These are phyloP conservation scores for Varroa destructor DNA, from an alignment of 1,140 invertebrate genomes.

Conservation along the genomic window DNA sequence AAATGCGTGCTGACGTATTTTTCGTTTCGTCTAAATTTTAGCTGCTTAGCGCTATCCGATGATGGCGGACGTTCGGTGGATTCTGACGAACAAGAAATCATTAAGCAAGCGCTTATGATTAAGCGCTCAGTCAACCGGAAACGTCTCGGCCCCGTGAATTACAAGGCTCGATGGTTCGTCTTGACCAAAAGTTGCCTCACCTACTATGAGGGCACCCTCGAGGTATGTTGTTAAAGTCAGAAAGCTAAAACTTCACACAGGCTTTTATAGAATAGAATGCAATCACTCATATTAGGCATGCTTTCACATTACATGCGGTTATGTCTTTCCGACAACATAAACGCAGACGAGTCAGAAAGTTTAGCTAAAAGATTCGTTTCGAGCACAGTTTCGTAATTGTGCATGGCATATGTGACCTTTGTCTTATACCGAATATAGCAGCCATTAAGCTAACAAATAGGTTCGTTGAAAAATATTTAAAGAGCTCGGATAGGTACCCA, in stretches of 20 bases:
- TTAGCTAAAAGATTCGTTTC: too few relatives aligned
- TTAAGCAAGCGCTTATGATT: conserved; percentile 55
- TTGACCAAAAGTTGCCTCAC: conserved; percentile 56
- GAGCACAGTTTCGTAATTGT: too few relatives aligned
- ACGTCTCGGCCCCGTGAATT: conserved; percentile 65
- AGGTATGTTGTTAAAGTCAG: conserved; percentile 46
- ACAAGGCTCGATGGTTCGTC: conserved; percentile 68
- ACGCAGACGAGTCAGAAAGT: not conserved
- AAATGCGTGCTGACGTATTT: too few relatives aligned
- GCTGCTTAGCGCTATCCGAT: not conserved
- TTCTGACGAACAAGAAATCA: conserved; percentile 30
- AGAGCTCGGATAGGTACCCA: too few relatives aligned
- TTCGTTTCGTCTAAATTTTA: too few relatives aligned
- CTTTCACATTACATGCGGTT: not conserved
- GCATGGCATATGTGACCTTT: too few relatives aligned
- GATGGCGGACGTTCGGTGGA: conserved; percentile 18
- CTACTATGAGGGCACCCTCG: conserved; percentile 63
- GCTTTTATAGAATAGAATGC: too few relatives aligned
- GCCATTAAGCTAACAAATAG: too few relatives aligned
- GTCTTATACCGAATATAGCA: too few relatives aligned
- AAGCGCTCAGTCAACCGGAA: conserved; percentile 76
- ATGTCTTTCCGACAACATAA: not conserved
- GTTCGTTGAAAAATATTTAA: too few relatives aligned
- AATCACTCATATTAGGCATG: not conserved
- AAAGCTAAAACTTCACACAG: too few relatives aligned